Evolutionary conservation across 1,140 invertebrate genomes (phyloP), one percentile per base, ranked within the genome.

Genomic region (Wiebesia pumilae): DNA sequence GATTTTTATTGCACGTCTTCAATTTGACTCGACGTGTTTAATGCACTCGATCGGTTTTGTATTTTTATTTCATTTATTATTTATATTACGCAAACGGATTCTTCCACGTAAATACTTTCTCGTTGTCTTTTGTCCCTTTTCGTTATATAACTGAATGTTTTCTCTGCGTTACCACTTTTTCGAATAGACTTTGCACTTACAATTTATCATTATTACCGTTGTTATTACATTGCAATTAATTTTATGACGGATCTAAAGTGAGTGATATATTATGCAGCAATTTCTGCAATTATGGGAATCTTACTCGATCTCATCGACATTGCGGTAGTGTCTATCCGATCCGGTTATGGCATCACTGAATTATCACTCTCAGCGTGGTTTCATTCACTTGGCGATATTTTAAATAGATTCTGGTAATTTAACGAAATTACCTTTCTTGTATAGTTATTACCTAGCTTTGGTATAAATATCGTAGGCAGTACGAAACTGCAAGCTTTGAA

Each of bases 201-300:
- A 35, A 69, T 12, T 69, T 69, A 69, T 33, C 12, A 35, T 33
- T 69, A 35, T 69, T 33, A 35, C 19, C 35, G 19, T 69, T 69
- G 65, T 69, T 69, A 35, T 33, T 69, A 69, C 12, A 33, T 35
- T 69, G 65, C 65, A 69, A 16, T 69, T 30, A 30, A 69, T 33
- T 62, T 69, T 69, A 69, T 35, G 65, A 69, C 2, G 12, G 4
- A 69, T 69, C 35, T 69, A 69, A 33, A 69, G 3, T 69, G 12
- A 33, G 33, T 35, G 65, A 69, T 69, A 35, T 69, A 69, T 69
- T 69, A 69, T 69, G 65, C 65, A 69, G 9, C n/a, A 69, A 69
- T 69, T 69, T 69, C 30, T 69, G 65, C 9, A 69, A 69, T 69
- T 69, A 69, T 69, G 30, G 33, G 65, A 69, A 10, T 12, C 14